phyloP scores from a whole-genome alignment of 2,888 invertebrate species.

The Platycnemis pennipes region DNA sequence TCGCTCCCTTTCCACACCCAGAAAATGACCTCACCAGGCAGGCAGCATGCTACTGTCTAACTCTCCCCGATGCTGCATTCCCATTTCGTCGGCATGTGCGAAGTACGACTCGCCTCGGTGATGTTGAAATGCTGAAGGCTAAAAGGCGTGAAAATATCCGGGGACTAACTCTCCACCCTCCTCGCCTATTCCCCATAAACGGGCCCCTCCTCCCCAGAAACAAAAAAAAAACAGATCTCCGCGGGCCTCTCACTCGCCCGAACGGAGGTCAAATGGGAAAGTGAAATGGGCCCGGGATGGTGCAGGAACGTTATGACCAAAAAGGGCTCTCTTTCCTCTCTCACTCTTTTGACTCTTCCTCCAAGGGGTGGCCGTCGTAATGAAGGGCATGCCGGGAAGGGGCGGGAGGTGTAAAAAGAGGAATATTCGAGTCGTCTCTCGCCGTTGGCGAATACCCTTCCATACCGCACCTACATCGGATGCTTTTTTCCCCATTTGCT shows the following conservation, averaged over 20 bases:
- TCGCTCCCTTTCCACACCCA: not conserved
- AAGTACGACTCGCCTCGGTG: not conserved
- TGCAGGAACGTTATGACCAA: not conserved
- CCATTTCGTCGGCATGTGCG: not conserved
- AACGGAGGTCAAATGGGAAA: constrained; percentile 13
- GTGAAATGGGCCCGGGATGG: not conserved
- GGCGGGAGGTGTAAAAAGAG: not conserved
- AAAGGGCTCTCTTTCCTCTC: not conserved
- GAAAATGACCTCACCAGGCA: not conserved
- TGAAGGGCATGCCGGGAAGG: not conserved
- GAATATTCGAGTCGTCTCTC: not conserved
- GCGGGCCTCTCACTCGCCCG: not conserved
- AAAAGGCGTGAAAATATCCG: not conserved
- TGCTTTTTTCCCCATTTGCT: not conserved
- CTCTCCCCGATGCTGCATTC: not conserved
- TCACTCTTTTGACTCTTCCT: not conserved
- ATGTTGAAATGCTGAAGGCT: not conserved
- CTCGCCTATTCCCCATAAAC: not conserved
- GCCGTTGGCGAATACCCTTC: not conserved
- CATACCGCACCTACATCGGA: constrained; percentile 18
- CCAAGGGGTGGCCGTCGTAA: not conserved
- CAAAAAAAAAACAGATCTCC: no score
- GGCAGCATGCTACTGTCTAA: not conserved
- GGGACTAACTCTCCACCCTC: not conserved
- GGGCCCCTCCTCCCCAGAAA: no score